Evolutionary conservation across 53 echinoderm and acorn worm genomes (phyloP), one percentile per base, ranked within the genome.

Genomic region (Arbacia lixula): DNA sequence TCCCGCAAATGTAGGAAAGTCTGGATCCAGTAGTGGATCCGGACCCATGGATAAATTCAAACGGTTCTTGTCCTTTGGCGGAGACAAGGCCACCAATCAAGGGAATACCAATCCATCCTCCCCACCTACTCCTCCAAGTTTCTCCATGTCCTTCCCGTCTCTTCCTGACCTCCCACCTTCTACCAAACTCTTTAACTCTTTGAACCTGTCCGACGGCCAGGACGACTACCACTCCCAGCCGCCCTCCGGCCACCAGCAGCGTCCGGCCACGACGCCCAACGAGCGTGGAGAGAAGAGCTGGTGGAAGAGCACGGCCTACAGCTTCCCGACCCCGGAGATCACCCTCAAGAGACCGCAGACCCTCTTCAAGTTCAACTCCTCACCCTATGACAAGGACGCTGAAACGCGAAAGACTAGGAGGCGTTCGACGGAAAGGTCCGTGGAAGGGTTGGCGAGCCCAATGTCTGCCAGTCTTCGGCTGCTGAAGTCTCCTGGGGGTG

Each of bases 321-420:
- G 82, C 11, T 81, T 81, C 64, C 81, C 81, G 19, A 36, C 62
- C 41, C 82, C 82, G 16, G 82, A 81, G 82, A 81, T 81, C 22
- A 29, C 82, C 20, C 85, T 85, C 21, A 89, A 89, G 80, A 89
- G 93, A 66, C 93, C 92, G 4, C 85, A 93, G 71, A 84, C 90
- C 3, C 84, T 93, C 10, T 93, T 93, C 81, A 93, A 84, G 62
- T 93, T 93, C 36, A 84, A 87, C n/a, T 78, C 93, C 11, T 66
- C 68, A 25, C 87, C 93, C 2, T 87, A 87, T 46, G 46, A 66
- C 36, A 72, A 74, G n/a, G 62, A 81, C 12, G 17, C 78, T 24
- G 81, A 78, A 53, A 46, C 89, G 28, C 53, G 76, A 12, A 56
- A 36, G 43, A 66, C 63, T 17, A 64, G 76, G 8, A 61, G 63